Conservation (phyloP, 2,888 invertebrate genomes). For the Hypolimnas misippus region DNA sequence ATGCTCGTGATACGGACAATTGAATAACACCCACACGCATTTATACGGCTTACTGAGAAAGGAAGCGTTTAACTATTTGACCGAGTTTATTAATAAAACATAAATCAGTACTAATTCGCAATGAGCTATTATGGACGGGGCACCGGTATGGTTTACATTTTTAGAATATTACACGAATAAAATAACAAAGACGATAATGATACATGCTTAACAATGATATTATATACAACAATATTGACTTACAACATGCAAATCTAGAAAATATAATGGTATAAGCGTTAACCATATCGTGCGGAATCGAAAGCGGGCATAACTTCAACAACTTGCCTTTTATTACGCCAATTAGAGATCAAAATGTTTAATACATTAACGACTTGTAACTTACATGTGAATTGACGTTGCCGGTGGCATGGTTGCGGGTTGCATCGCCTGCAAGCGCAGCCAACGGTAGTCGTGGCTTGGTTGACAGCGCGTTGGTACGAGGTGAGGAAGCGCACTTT, state of each 20-base stretch:
- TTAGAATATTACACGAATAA: not conserved
- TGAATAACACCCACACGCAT: conserved; percentile 39
- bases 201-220: conserved; percentile 7
- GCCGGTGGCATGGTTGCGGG: conserved; percentile 77
- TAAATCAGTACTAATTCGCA: conserved; percentile 7
- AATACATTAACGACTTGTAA: conserved; percentile 37
- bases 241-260: conserved; percentile 14
- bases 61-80: conserved; percentile 23
- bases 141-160: not conserved
- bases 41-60: conserved; percentile 24
- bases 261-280: conserved; percentile 17
- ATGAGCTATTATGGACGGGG: not conserved
- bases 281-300: conserved; percentile 20
- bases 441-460: conserved; percentile 76
- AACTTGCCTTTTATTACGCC: conserved; percentile 17
- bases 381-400: conserved; percentile 81
- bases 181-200: not conserved
- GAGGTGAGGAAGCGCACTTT: conserved; percentile 80
- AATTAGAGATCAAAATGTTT: conserved; percentile 1
- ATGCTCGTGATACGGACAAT: conserved; percentile 27
- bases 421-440: conserved; percentile 70
- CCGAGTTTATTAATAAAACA: conserved; percentile 13
- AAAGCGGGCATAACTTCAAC: conserved; percentile 25
- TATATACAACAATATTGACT: conserved; percentile 6
- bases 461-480: conserved; percentile 77